Evolutionary conservation across 1,140 invertebrate genomes (phyloP).

Genomic region (Heliconius hermathena): DNA sequence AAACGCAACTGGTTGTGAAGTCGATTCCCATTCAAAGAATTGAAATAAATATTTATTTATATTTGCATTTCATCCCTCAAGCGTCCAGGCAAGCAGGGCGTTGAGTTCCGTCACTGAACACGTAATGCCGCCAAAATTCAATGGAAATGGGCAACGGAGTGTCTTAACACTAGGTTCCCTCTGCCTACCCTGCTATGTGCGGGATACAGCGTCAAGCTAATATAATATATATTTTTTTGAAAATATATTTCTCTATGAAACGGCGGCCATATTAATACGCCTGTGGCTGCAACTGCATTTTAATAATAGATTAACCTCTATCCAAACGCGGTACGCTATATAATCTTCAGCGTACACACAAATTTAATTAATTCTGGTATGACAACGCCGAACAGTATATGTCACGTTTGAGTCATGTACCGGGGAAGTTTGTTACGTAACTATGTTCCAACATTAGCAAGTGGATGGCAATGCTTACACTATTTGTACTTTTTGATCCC

Average conservation of each 20-base stretch:
- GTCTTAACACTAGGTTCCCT: too few relatives aligned
- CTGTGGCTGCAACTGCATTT: conserved; percentile 44
- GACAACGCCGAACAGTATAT: conserved; percentile 44
- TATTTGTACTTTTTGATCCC: conserved; percentile 13
- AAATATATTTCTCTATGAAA: conserved; percentile 6
- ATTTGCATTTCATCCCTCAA: too few relatives aligned
- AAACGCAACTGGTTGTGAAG: too few relatives aligned
- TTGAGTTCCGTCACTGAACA: too few relatives aligned
- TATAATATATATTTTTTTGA: background rate
- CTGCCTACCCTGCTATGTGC: too few relatives aligned
- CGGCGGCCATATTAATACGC: conserved; percentile 25
- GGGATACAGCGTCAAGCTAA: background rate
- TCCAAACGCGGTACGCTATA: conserved; percentile 42
- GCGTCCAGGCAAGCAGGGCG: too few relatives aligned
- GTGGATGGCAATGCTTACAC: conserved; percentile 25
- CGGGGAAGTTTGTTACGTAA: conserved; percentile 43
- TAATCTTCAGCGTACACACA: conserved; percentile 50
- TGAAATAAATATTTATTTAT: too few relatives aligned
- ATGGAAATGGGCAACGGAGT: too few relatives aligned
- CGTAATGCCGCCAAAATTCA: too few relatives aligned
- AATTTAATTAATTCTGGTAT: conserved; percentile 54
- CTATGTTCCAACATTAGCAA: conserved; percentile 43
- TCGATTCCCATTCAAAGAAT: too few relatives aligned
- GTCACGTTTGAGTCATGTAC: conserved; percentile 44
- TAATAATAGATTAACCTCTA: conserved; percentile 50